Conservation (phyloP, 2,888 invertebrate genomes). For the Hyles lineata region DNA sequence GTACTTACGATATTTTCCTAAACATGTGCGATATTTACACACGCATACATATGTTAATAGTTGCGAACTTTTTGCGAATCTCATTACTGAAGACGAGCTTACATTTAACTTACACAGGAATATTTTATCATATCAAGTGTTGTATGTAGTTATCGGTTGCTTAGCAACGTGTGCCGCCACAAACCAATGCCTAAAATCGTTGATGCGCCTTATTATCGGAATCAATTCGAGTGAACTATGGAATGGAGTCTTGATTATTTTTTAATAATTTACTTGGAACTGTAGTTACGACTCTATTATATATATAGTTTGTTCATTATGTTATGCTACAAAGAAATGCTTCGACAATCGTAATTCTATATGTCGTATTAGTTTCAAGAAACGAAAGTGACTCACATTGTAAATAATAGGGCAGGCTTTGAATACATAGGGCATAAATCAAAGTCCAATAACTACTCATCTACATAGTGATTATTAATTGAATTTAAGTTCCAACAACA, state of each 20-base stretch:
- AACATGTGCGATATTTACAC: neutral
- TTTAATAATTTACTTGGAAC: neutral
- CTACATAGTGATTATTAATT: neutral
- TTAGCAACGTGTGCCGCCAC: constrained; percentile 33
- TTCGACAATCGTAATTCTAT: neutral
- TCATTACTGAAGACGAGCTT: constrained; percentile 27
- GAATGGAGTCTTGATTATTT: neutral
- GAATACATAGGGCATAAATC: neutral
- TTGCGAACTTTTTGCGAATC: constrained; percentile 27
- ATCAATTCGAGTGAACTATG: neutral
- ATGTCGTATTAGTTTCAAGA: neutral
- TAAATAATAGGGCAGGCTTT: neutral
- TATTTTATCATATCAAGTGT: constrained; percentile 36
- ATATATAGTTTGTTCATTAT: too few relatives aligned
- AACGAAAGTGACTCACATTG: neutral
- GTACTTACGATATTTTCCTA: too few relatives aligned
- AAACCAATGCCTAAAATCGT: constrained; percentile 4
- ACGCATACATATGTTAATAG: neutral
- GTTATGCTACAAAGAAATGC: too few relatives aligned
- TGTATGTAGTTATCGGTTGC: constrained; percentile 34
- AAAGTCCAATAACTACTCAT: neutral
- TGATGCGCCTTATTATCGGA: neutral
- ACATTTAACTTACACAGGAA: too few relatives aligned
- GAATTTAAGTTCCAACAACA: neutral
- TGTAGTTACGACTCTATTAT: too few relatives aligned